These are phyloP conservation scores for Semaprochilodus insignis DNA, from an alignment of 2,797 vertebrate species.

Conservation along the genomic window DNA sequence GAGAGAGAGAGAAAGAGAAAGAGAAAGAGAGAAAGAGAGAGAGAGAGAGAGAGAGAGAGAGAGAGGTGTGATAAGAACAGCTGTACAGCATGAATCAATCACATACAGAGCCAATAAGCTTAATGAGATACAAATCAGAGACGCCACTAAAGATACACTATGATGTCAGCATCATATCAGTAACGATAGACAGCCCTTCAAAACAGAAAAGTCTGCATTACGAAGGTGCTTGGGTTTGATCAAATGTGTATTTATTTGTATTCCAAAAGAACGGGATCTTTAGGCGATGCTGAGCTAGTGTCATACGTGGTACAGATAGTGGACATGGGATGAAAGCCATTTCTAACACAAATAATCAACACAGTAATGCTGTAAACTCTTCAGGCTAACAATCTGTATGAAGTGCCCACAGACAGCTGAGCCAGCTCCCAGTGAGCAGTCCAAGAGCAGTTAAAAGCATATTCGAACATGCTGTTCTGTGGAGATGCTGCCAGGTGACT, in stretches of 20 bases:
- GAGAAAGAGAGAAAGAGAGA: neutral
- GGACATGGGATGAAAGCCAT: neutral
- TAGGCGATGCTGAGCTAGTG: too few species aligned
- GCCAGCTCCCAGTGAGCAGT: slow-evolving; percentile 27
- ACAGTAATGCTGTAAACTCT: slow-evolving; percentile 13
- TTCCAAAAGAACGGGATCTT: too few species aligned
- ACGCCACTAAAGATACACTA: too few species aligned
- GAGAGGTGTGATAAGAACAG: neutral
- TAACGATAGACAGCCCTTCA: too few species aligned
- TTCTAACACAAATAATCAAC: neutral
- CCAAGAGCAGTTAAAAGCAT: slow-evolving; percentile 60
- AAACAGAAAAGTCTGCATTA: too few species aligned
- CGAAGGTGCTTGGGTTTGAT: too few species aligned
- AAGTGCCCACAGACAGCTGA: slow-evolving; percentile 29
- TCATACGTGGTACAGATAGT: neutral
- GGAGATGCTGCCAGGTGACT: slow-evolving; percentile 66
- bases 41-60: neutral
- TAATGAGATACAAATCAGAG: too few species aligned
- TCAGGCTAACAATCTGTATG: slow-evolving; percentile 12
- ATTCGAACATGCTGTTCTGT: slow-evolving; percentile 65
- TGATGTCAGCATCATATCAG: too few species aligned
- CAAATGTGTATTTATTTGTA: too few species aligned
- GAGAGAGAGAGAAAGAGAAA: neutral
- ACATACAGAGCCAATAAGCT: too few species aligned
- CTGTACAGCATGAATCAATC: too few species aligned